Evolutionary conservation across 2,113 vertebrate genomes (phyloP), one percentile per base, ranked within the genome.

Genomic region (Seriola dumerili): DNA sequence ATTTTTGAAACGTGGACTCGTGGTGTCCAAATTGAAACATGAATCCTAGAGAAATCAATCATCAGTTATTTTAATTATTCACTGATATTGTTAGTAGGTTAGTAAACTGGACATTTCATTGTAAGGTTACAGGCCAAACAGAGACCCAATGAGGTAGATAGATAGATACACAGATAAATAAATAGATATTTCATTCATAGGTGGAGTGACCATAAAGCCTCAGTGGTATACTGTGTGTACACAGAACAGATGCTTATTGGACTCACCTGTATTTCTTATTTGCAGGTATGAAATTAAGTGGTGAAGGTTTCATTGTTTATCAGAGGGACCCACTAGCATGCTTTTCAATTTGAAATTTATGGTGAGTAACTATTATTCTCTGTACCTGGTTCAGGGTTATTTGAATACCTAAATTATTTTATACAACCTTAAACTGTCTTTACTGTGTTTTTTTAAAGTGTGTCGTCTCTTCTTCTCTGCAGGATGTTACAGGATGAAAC

Each of bases 401-500:
- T 44, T 50, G 16, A 50, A 21, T 29, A 29, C 29, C 29, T 29
- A 29, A 42, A 19, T 50, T 19, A 1, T 29, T 32, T 34, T 9
- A 3, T 40, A 6, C 5, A 11, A 4, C 61, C n/a, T 2, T 32
- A 3, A 32, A 38, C 55, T 7, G 2, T 5, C 1, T 71, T 42
- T 6, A 4, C 68, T 23, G 11, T 14, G 11, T 72, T 46, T 65
- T 72, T 46, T 65, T 25, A 29, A 69, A 21, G 21, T 38, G 8
- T 11, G 4, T 34, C 57, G 3, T 16, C 4, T 76, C 0, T 23
- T 52, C 48, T 40, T n/a, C 21, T 52, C 25, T 74, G 48, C 90
- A 99, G 97, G 96, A 97, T 97, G 96, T 95, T 92, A 95, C 97
- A 99, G 95, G 96, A 99, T 99, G 98, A 99, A 99, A 96, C 97